phyloP scores from a whole-genome alignment of 1,140 invertebrate species.

The Rhyzopertha dominica region DNA sequence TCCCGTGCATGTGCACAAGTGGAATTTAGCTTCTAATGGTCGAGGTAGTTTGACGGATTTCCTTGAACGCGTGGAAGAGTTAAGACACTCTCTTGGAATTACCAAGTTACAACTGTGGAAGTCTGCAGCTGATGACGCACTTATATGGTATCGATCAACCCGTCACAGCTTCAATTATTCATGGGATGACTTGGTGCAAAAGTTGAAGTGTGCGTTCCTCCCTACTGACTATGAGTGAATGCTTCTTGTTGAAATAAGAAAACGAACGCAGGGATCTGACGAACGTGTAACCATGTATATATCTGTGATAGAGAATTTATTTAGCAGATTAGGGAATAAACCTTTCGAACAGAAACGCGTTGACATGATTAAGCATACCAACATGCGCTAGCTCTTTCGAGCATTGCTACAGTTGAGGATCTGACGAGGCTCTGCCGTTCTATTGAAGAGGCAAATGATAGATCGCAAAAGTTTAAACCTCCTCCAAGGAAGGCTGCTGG shows the following conservation, averaged over 20 bases:
- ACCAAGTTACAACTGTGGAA: constrained; percentile 12
- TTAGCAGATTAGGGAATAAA: constrained; percentile 20
- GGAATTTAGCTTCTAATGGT: background rate
- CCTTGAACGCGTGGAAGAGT: background rate
- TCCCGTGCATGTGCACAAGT: constrained; percentile 1
- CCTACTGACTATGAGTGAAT: constrained; percentile 29
- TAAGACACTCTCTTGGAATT: background rate
- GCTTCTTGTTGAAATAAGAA: constrained; percentile 25
- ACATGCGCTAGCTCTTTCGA: background rate
- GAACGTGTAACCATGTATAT: constrained; percentile 33
- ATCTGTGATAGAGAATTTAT: constrained; percentile 27
- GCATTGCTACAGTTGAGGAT: background rate
- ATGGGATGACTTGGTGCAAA: constrained; percentile 21
- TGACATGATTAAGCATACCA: constrained; percentile 18
- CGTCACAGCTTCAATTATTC: constrained; percentile 9
- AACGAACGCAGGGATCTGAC: constrained; percentile 27
- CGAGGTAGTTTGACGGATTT: background rate
- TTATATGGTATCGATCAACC: constrained; percentile 28
- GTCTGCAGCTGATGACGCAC: constrained; percentile 23
- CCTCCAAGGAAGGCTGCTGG: too few relatives aligned
- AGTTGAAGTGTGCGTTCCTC: constrained; percentile 26
- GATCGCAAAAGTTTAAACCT: too few relatives aligned
- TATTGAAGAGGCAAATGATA: too few relatives aligned
- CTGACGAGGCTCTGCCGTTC: background rate
- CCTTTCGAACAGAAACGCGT: constrained; percentile 22